phyloP scores from a whole-genome alignment of 92 coral and sea anemone species.

The Muricea muricata region DNA sequence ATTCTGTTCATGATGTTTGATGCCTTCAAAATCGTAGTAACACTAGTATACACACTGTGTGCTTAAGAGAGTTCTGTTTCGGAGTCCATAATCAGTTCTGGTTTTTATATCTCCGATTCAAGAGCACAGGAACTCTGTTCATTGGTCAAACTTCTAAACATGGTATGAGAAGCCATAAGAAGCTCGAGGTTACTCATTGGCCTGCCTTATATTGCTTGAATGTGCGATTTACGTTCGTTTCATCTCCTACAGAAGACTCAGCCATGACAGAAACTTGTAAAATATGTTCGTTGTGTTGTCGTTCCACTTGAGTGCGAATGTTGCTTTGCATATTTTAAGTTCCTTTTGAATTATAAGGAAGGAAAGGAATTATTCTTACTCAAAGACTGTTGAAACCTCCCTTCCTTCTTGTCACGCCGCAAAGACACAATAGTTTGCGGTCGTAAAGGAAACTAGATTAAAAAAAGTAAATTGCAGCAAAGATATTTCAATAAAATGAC shows the following conservation, averaged over 20 bases:
- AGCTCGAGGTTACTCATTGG: background rate
- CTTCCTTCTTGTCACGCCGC: background rate
- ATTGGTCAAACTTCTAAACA: background rate
- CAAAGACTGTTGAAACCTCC: background rate
- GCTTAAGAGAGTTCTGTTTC: background rate
- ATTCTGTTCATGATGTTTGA: too few relatives aligned
- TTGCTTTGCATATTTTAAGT: background rate
- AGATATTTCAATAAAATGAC: too few relatives aligned
- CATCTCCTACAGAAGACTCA: background rate
- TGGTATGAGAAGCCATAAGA: background rate
- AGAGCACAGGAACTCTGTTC: slow-evolving; percentile 18
- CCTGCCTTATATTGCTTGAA: slow-evolving; percentile 5
- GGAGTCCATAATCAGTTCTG: background rate
- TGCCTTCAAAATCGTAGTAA: too few relatives aligned
- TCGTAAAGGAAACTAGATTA: background rate
- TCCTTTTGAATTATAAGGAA: background rate
- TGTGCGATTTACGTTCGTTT: background rate
- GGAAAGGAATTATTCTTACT: background rate
- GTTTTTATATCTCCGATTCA: background rate
- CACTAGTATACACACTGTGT: background rate
- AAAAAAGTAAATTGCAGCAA: too few relatives aligned
- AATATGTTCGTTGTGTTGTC: background rate
- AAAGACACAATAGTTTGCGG: background rate
- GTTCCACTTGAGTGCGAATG: slow-evolving; percentile 3
- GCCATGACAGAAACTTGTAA: background rate